phyloP scores from a whole-genome alignment of 2,113 vertebrate species.

The Xenus cinereus region DNA sequence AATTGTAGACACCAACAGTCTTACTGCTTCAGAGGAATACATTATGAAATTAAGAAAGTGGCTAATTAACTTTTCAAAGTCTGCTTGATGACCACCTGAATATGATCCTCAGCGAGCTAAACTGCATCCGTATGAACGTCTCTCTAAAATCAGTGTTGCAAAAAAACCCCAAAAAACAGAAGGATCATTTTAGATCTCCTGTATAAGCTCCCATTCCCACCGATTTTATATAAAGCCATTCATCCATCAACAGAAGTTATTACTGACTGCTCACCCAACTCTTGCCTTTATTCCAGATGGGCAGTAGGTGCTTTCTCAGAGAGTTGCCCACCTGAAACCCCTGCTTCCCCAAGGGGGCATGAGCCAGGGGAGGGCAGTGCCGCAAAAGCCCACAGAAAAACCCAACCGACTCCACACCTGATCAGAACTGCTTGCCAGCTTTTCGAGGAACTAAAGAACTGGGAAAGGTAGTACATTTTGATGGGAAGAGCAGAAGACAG shows the following conservation, averaged over 20 bases:
- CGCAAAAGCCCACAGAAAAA: background rate
- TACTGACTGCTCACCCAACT: background rate
- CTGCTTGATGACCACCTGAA: background rate
- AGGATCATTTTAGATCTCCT: background rate
- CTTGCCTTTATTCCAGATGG: background rate
- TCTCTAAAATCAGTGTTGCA: background rate
- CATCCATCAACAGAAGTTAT: background rate
- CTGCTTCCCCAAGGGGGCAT: background rate
- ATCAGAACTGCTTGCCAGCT: background rate
- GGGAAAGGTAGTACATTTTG: background rate
- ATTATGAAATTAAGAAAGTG: background rate
- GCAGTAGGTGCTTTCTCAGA: background rate
- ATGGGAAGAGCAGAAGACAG: background rate
- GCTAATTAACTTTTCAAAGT: background rate
- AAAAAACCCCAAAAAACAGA: too few relatives aligned
- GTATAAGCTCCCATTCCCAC: background rate
- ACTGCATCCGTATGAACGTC: background rate
- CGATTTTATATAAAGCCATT: background rate
- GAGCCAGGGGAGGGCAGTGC: background rate
- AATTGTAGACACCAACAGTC: background rate
- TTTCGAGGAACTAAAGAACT: rapidly evolving
- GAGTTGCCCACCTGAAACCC: background rate
- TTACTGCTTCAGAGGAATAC: background rate
- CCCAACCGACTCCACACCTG: background rate
- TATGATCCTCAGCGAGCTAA: background rate